Base-by-base conservation (phyloP, 2,797 vertebrate species). In the Adelosebastes latens region DNA sequence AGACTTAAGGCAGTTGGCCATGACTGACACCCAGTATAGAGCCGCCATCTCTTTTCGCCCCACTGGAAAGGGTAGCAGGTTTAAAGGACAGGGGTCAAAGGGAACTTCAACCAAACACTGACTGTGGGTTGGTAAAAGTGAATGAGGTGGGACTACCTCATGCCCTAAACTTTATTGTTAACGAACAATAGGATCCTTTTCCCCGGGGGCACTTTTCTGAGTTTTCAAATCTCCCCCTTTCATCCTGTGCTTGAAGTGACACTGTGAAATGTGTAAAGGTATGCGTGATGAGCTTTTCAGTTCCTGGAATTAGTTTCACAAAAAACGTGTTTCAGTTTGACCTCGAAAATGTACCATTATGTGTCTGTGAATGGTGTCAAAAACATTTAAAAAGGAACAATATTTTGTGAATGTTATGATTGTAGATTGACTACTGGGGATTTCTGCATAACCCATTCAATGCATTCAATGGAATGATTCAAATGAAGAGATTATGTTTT, bases 1-100 rank as follows among this genome's bases (percentile, higher is more conserved):
- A 94, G 94, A 91, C 90, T 93, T 91, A 89, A 82, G 62, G 90
- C 88, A 92, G 85, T 89, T 93, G 87, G 90, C 87, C 88, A 93
- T 93, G 93, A 94, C 92, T 90, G 88, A 93, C 86, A 91, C 75
- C 62, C 66, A 66, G 81, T 73, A 60, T 72, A 82, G 62, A 82
- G 79, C 75, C 22, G 42, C 85, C 69, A 22, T 80, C 70, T 78
- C 79, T 87, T 82, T 81, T 80, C 13, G 9, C 83, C 79, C 52
- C 69, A 82, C 42, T 90, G 90, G 72, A 90, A 86, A 86, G 65
- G 71, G 75, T 36, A 72, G 86, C 75, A 83, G 74, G 80, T 91
- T 92, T 89, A 87, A 89, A 91, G 72, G 68, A 91, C 59, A 61
- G 39, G 39, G 92, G 90, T 93, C 89, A 93, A 87, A 87, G 90